phyloP scores from a whole-genome alignment of 1,140 invertebrate genomes.

The Centruroides sculpturatus region DNA sequence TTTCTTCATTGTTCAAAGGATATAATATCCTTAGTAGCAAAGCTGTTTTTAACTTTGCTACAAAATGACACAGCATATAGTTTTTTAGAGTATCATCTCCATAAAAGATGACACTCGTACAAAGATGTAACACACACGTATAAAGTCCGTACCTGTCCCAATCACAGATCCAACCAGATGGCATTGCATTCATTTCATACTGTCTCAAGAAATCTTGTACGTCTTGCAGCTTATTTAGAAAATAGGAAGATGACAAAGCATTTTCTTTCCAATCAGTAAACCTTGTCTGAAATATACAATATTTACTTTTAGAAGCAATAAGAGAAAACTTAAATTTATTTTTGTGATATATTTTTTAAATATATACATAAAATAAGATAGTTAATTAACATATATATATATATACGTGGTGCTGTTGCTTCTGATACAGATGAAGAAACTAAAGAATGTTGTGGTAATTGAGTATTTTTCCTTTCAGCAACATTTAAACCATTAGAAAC shows the following conservation, averaged over 20 bases:
- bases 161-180: constrained; percentile 48
- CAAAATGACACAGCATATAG: neutral
- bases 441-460: neutral
- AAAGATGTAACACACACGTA: constrained; percentile 17
- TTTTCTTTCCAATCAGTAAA: constrained; percentile 15
- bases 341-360: no score
- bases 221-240: constrained; percentile 11
- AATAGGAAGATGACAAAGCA: constrained; percentile 6
- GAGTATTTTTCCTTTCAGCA: neutral
- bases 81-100: neutral
- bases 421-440: neutral
- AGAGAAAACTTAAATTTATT: no score
- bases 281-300: constrained; percentile 5
- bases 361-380: no score
- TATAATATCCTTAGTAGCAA: neutral
- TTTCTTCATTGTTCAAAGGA: neutral
- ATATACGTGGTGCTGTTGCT: neutral
- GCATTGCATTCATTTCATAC: constrained; percentile 33
- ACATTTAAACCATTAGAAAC: no score
- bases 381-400: no score
- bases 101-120: constrained; percentile 1
- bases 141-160: constrained; percentile 54
- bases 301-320: no score
- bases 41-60: neutral
- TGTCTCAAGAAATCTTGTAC: constrained; percentile 4